Evolutionary conservation across 2,797 vertebrate genomes (phyloP), one percentile per base, ranked within the genome.

Genomic region (Loriculus beryllinus): DNA sequence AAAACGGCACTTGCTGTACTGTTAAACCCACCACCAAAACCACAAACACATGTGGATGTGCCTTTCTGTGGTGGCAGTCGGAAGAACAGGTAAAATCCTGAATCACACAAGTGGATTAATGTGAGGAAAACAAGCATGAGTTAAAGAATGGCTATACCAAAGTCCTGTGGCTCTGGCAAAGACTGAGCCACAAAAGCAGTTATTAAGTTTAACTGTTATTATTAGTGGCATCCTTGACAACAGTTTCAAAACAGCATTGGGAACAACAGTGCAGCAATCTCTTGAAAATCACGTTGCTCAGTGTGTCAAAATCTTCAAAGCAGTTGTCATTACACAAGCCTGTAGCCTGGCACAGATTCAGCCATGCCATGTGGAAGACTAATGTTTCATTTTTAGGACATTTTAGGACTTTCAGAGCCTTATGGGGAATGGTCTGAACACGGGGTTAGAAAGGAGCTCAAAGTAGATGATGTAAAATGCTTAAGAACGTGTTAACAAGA

Each of bases 141-240:
- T 20, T 63, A 81, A 83, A n/a, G 6, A 52, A 49, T 4, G 22
- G 43, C 54, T 80, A 5, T 3, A 67, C 43, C 69, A 56, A 47
- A 69, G 72, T 37, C 67, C 69, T 72, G 67, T 25, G 65, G 62
- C 82, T 79, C 68, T 87, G 79, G 79, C 54, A 60, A n/a, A 49
- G 68, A 48, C 20, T 9, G 14, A 76, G 64, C 67, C 71, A 81
- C 6, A 84, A 29, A 81, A 90, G 56, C 37, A 88, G 67, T 54
- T 69, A 81, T 54, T 62, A 65, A 26, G 63, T 33, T 88, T 70
- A 60, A 94, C 65, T 1, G 63, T 62, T 82, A 59, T 81, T 93
- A 88, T 49, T 83, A 79, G 72, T 86, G 92, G 67, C 87, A 95
- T 77, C 80, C 85, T 84, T 90, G 85, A 90, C 82, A 84, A 40